Evolutionary conservation across 2,888 invertebrate genomes (phyloP).

Genomic region (Glaucopsyche alexis): DNA sequence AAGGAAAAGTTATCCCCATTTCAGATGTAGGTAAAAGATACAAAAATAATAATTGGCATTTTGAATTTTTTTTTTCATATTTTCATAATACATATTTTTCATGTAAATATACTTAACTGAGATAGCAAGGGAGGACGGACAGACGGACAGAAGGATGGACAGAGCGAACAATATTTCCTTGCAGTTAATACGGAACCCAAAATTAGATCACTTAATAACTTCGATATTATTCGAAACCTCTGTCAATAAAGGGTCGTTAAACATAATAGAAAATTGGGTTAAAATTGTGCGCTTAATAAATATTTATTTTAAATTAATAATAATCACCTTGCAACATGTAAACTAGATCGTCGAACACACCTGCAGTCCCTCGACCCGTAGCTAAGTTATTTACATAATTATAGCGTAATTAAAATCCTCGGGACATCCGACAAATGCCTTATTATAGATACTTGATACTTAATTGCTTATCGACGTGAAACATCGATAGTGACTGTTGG

Average conservation of each 20-base stretch:
- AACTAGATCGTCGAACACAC: constrained; percentile 1
- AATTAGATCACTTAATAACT: neutral
- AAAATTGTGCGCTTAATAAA: neutral
- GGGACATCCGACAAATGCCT: constrained; percentile 29
- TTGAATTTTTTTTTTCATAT: too few species aligned
- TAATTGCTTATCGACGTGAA: neutral
- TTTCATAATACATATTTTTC: too few species aligned
- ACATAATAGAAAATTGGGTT: constrained; percentile 1
- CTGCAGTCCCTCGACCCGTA: constrained; percentile 27
- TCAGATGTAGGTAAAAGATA: too few species aligned
- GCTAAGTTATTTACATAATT: constrained; percentile 20
- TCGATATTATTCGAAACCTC: neutral
- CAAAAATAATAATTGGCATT: too few species aligned
- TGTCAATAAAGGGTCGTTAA: neutral
- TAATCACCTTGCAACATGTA: constrained; percentile 3
- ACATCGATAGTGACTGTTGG: neutral
- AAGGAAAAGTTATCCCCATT: too few species aligned
- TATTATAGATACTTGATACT: constrained; percentile 4
- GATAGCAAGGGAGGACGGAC: too few species aligned
- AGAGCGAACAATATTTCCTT: too few species aligned
- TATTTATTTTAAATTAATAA: constrained; percentile 19
- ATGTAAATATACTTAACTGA: too few species aligned
- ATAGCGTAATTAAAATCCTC: constrained; percentile 23
- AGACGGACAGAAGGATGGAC: too few species aligned
- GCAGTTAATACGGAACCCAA: neutral